These are phyloP conservation scores for Acanthis flammea DNA, from an alignment of 2,797 vertebrate species.

Conservation along the genomic window DNA sequence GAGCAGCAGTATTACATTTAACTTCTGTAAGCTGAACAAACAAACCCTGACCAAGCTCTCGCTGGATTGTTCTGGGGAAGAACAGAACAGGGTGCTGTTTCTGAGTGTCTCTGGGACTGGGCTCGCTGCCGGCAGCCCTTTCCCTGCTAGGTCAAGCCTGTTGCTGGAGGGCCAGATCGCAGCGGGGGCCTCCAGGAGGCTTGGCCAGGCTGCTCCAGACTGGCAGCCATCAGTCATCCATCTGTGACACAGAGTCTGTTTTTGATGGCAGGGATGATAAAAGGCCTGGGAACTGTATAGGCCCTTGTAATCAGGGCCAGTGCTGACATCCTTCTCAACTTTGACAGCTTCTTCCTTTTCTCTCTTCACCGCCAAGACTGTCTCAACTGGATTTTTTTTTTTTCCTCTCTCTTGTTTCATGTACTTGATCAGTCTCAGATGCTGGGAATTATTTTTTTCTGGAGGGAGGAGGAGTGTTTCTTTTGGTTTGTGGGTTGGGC, in stretches of 20 bases:
- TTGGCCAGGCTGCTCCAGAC: slow-evolving; percentile 73
- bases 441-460: slow-evolving; percentile 84
- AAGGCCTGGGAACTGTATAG: slow-evolving; percentile 88
- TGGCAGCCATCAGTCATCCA: slow-evolving; percentile 87
- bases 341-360: slow-evolving; percentile 96
- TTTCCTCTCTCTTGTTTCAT: slow-evolving; percentile 80
- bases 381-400: slow-evolving; percentile 75
- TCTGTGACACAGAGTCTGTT: slow-evolving; percentile 77
- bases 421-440: slow-evolving; percentile 93
- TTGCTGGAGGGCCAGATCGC: slow-evolving; percentile 75
- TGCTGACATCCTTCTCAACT: slow-evolving; percentile 95
- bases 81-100: slow-evolving; percentile 60
- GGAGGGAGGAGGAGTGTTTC: slow-evolving; percentile 79
- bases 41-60: slow-evolving; percentile 50
- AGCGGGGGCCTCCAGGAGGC: slow-evolving; percentile 51
- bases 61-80: slow-evolving; percentile 62
- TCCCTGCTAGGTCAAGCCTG: slow-evolving; percentile 81
- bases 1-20: slow-evolving; percentile 35
- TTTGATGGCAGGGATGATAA: slow-evolving; percentile 88
- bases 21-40: slow-evolving; percentile 67
- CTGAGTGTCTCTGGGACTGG: slow-evolving; percentile 80
- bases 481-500: slow-evolving; percentile 84
- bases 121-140: slow-evolving; percentile 77
- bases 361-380: slow-evolving; percentile 81
- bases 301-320: slow-evolving; percentile 94